Base-by-base conservation (phyloP, 92 coral and sea anemone species). In the Anthopleura xanthogrammica region DNA sequence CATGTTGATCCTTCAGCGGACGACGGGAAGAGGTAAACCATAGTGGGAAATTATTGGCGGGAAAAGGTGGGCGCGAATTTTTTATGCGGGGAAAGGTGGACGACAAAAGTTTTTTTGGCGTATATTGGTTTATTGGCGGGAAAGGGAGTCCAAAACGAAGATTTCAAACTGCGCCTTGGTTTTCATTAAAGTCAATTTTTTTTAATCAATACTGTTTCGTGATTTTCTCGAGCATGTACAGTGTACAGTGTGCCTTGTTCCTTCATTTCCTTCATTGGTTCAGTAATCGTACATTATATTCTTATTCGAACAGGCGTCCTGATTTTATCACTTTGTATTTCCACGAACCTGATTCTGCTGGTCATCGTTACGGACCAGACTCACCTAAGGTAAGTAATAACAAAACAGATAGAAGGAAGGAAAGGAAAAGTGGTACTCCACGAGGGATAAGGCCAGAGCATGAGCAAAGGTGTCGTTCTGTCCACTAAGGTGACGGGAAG, bases 281-380 rank as follows among this genome's bases (percentile, higher is more conserved):
- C 39, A 16, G 36, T 29, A 29, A 29, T 29, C 36, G 36, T 29
- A 29, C 36, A 29, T 29, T 29, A 29, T 29, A 0, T 29, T 29
- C 36, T 29, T 29, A 29, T 29, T 1, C 1, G 36, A 29, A 29
- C 83, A 93, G 98, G 88, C 81, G 94, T 50, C 98, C 98, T 16
- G 79, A 86, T 75, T 88, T 95, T 42, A 91, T 93, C 46, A 88
- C 95, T 9, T 75, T 93, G 60, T 95, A 95, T 78, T 91, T 95
- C 82, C 88, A 95, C 80, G 88, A 95, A 83, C 98, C 98, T 7
- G 98, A 95, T 80, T 83, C 65, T 10, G 54, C 92, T 24, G 95
- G 92, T 12, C 98, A 95, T 84, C 77, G 71, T 0, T 52, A 12
- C 70, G 98, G 98, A 42, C 95, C 97, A 20, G 65, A 79, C 82